Evolutionary conservation across 2,797 vertebrate species (phyloP).

Genomic region (Saxicola maurus): DNA sequence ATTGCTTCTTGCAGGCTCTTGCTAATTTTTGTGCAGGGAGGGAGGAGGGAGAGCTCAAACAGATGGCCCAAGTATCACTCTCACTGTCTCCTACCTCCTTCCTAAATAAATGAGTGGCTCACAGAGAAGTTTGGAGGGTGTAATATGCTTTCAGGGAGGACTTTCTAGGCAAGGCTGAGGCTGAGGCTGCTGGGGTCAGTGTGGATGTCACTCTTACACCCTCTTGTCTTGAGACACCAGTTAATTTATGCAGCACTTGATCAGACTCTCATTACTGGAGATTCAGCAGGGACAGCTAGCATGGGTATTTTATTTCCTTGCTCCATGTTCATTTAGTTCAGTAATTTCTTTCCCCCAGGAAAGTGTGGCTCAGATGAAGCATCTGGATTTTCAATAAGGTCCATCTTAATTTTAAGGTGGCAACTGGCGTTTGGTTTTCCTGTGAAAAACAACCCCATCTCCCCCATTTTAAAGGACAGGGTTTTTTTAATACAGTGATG

Average conservation of each 20-base stretch:
- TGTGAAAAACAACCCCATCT: neutral
- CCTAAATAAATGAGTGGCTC: constrained; percentile 12
- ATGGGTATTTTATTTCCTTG: neutral
- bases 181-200: neutral
- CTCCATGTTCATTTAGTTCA: neutral
- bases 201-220: neutral
- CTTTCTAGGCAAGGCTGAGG: neutral
- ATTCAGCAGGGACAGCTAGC: constrained; percentile 26
- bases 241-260: constrained; percentile 7
- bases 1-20: neutral
- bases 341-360: constrained; percentile 35
- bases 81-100: constrained; percentile 7
- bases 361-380: neutral
- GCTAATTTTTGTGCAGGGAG: neutral
- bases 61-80: neutral
- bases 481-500: accelerated
- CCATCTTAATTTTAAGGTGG: constrained; percentile 15
- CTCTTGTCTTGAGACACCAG: neutral
- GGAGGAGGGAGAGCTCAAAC: constrained; percentile 10
- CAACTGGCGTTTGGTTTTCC: neutral
- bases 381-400: constrained; percentile 19
- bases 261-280: neutral
- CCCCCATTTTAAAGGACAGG: neutral
- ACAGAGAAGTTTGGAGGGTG: constrained; percentile 4
- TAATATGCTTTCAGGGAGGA: neutral